These are phyloP conservation scores for Laterallus jamaicensis DNA, from an alignment of 2,113 vertebrate species.

Conservation along the genomic window DNA sequence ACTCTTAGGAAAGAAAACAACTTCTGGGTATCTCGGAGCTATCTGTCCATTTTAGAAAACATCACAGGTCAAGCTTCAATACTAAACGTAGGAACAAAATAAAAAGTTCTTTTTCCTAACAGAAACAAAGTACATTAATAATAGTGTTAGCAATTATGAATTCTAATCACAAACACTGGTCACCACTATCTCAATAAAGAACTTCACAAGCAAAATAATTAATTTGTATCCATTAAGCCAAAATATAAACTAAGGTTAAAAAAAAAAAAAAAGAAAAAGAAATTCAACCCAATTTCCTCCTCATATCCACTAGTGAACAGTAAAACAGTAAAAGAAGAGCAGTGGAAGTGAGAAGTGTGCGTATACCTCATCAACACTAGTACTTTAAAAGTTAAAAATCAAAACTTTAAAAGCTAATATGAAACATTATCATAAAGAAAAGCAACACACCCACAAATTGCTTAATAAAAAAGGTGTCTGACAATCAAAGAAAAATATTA, in stretches of 20 bases:
- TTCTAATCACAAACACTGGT: neutral
- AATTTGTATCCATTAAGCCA: neutral
- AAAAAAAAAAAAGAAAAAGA: neutral
- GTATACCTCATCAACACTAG: neutral
- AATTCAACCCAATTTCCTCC: neutral
- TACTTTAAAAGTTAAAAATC: neutral
- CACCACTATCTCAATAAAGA: neutral
- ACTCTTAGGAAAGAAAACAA: neutral
- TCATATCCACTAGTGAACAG: neutral
- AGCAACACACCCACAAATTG: neutral
- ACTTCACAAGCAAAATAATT: neutral
- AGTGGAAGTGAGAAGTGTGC: neutral
- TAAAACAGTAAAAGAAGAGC: neutral
- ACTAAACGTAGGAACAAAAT: neutral
- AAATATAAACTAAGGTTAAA: neutral
- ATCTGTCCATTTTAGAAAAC: neutral
- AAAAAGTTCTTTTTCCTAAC: neutral
- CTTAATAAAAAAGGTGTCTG: neutral
- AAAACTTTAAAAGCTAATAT: neutral
- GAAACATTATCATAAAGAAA: neutral
- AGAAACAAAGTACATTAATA: neutral
- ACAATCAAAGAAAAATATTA: neutral
- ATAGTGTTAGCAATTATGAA: neutral
- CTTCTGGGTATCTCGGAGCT: neutral
- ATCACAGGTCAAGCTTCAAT: neutral